Evolutionary conservation across 2,888 invertebrate species (phyloP).

Genomic region (Lagria hirta): DNA sequence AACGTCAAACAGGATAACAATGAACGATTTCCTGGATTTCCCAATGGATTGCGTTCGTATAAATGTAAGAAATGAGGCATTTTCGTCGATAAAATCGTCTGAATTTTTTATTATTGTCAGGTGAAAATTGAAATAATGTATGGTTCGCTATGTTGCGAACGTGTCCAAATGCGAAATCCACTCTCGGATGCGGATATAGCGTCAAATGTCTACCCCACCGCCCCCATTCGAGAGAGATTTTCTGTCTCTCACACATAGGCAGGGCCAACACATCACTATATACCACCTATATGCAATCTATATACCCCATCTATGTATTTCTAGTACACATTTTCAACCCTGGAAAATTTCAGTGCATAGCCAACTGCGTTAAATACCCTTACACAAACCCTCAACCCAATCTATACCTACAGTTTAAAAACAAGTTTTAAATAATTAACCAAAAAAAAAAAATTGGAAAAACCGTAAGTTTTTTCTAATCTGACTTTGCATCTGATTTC

Average conservation of each 20-base stretch:
- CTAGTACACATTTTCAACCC: conserved; percentile 42
- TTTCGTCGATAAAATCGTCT: conserved; percentile 4
- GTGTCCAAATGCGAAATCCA: conserved; percentile 21
- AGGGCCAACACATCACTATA: conserved; percentile 36
- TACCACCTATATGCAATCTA: conserved; percentile 37
- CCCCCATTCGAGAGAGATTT: conserved; percentile 27
- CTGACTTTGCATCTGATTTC: conserved; percentile 4
- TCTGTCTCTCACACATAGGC: conserved; percentile 37
- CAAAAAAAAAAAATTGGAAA: conserved; percentile 31
- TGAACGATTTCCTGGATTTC: too few species aligned
- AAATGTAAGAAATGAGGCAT: too few species aligned
- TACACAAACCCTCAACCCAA: conserved; percentile 51
- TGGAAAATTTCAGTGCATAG: conserved; percentile 55
- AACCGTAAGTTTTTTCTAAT: conserved; percentile 39
- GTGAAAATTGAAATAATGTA: conserved; percentile 14
- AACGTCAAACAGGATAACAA: too few species aligned
- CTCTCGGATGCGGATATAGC: conserved; percentile 20
- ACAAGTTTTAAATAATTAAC: conserved; percentile 33
- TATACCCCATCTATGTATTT: conserved; percentile 38
- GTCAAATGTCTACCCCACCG: conserved; percentile 26
- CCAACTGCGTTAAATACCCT: conserved; percentile 54
- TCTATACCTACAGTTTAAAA: conserved; percentile 55
- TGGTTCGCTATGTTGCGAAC: conserved; percentile 18
- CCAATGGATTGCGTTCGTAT: too few species aligned
- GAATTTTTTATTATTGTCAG: conserved; percentile 8